phyloP scores from a whole-genome alignment of 53 echinoderm and acorn worm genomes.

The Arbacia lixula region DNA sequence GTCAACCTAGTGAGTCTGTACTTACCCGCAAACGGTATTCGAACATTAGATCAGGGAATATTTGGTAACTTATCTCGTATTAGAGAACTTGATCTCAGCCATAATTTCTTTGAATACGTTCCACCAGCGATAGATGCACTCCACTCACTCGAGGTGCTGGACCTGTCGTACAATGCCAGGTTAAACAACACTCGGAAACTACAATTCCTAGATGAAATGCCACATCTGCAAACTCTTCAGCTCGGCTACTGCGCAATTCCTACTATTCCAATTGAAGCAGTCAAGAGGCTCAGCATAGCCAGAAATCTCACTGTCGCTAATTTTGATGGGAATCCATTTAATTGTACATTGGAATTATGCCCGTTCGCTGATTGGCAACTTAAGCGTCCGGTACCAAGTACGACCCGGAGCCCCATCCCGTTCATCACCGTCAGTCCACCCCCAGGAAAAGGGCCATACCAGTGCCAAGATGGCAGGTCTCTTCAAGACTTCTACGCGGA shows the following conservation, averaged over 20 bases:
- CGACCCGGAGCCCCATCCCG: background rate
- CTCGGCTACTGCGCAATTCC: conserved; percentile 31
- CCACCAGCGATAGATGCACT: background rate
- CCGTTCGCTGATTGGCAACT: conserved; percentile 8
- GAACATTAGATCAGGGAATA: background rate
- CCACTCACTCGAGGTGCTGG: background rate
- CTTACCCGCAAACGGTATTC: background rate
- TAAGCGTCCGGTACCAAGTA: background rate
- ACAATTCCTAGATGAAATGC: background rate
- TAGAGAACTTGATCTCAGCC: conserved; percentile 22
- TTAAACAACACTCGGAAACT: conserved; percentile 1
- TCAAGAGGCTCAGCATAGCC: background rate
- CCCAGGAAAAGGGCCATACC: conserved; percentile 28
- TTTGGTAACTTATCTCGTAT: background rate
- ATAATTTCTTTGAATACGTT: conserved; percentile 1
- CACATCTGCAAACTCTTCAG: conserved; percentile 2
- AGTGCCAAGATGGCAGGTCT: background rate
- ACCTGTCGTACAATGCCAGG: conserved; percentile 1
- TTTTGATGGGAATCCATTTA: conserved; percentile 37
- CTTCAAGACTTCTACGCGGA: background rate
- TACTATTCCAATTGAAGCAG: background rate
- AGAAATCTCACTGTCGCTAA: conserved; percentile 6
- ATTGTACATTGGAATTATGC: conserved; percentile 9
- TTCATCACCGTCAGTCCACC: conserved; percentile 27
- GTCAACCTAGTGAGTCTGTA: background rate